Evolutionary conservation across 2,888 invertebrate species (phyloP), one percentile per base, ranked within the genome.

Genomic region (Crepidodera aurea): DNA sequence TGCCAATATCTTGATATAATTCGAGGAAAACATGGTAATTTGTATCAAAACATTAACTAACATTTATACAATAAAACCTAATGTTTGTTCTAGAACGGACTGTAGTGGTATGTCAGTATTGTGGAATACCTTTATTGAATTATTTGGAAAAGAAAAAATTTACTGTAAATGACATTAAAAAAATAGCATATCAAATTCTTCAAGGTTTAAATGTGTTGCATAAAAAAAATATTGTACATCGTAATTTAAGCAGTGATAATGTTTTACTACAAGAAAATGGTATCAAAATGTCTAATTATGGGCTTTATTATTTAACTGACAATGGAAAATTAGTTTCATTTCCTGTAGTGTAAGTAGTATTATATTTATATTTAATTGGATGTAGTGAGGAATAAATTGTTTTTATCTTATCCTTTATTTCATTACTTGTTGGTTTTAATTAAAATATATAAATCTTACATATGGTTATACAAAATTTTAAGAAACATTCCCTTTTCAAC

Each of bases 1-100:
- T 95, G 95, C 75, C 88, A 90, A 62, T 98, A 98, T 82, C 83
- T 98, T 40, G 96, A 97, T 81, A 88, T 98, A 56, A 89, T 93
- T 67, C 85, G 96, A 71, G 94, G 95, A 69, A 97, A 96, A 84
- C 96, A 97, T 86, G 97, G 96, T 94, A 83, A 81, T 77, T 57
- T 51, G 8, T 46, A 27, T 22, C 1, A 15, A 48, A 32, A 6
- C 32, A 13, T 22, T 5, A 22, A 16, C n/a, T 46, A 46, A 22
- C 12, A n/a, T 15, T 39, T 12, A 6, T 46, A 4, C 6, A 40
- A 16, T 22, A 22, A 16, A 34, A 53, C n/a, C 27, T 32, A 53
- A 53, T 25, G 16, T 27, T 57, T 46, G 8, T 81, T 86, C 39
- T 79, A 92, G 93, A 92, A 81, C 84, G 92, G 75, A 91, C 91